phyloP scores from a whole-genome alignment of 2,113 vertebrate genomes.

The Misgurnus mizolepis region DNA sequence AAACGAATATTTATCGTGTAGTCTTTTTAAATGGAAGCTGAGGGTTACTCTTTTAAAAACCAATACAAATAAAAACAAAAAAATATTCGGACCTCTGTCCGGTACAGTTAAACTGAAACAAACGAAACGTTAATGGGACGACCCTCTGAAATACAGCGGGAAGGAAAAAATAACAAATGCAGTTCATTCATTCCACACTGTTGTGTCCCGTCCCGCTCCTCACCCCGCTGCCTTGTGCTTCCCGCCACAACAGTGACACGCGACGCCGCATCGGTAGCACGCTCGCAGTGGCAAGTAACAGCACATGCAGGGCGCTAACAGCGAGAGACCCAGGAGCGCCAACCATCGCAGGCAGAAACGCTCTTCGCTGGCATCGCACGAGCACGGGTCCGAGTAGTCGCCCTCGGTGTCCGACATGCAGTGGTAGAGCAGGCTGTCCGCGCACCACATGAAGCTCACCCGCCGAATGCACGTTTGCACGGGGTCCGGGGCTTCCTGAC shows the following conservation, averaged over 20 bases:
- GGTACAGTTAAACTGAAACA: conserved; percentile 18
- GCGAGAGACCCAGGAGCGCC: conserved; percentile 89
- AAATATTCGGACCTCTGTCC: conserved; percentile 31
- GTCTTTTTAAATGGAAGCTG: conserved; percentile 57
- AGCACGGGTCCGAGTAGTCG: conserved; percentile 95
- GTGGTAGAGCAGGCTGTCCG: conserved; percentile 97
- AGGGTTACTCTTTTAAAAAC: conserved; percentile 44
- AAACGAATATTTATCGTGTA: conserved; percentile 58
- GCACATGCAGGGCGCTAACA: conserved; percentile 97
- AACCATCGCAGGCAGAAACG: conserved; percentile 96
- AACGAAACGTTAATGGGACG: conserved; percentile 29
- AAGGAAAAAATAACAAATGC: conserved; percentile 16
- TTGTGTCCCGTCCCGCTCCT: conserved; percentile 53
- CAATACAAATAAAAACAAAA: conserved; percentile 32
- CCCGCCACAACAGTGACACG: conserved; percentile 93
- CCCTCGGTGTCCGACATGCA: conserved; percentile 98
- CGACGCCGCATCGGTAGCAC: conserved; percentile 90
- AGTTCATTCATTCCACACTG: conserved; percentile 7
- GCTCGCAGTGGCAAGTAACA: conserved; percentile 93
- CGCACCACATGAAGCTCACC: conserved; percentile 97
- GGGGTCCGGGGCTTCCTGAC: conserved; percentile 91
- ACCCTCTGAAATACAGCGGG: conserved; percentile 8
- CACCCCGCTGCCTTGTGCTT: conserved; percentile 92
- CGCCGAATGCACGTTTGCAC: conserved; percentile 89
- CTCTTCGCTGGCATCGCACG: conserved; percentile 92